Conservation (phyloP, 2,888 invertebrate species). For the Lypha dubia region DNA sequence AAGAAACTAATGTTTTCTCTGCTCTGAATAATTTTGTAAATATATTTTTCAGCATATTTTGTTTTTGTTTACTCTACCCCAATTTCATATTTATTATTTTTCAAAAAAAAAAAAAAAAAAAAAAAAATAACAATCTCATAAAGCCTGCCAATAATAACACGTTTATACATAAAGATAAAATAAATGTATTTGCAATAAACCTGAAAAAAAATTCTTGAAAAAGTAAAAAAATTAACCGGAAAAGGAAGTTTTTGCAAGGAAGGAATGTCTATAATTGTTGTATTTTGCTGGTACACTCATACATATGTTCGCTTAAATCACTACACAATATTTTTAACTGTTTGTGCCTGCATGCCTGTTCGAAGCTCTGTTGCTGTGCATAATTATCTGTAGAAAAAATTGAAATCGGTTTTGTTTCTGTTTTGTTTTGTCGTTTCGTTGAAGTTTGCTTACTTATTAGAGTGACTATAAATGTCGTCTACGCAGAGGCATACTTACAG, state of each 20-base stretch:
- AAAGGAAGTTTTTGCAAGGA: slow-evolving; percentile 62
- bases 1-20: slow-evolving; percentile 31
- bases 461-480: not conserved
- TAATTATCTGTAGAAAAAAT: slow-evolving; percentile 26
- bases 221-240: slow-evolving; percentile 37
- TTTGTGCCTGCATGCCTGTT: slow-evolving; percentile 10
- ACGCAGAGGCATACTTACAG: not conserved
- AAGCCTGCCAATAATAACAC: slow-evolving; percentile 5
- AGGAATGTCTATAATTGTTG: slow-evolving; percentile 44
- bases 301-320: not conserved
- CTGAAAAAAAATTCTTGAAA: not conserved
- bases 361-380: slow-evolving; percentile 15
- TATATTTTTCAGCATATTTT: slow-evolving; percentile 27
- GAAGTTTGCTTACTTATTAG: slow-evolving; percentile 3
- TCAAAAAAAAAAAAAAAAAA: too few species aligned
- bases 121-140: not conserved
- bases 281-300: slow-evolving; percentile 7
- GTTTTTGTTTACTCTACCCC: too few species aligned
- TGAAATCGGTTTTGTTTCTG: too few species aligned
- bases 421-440: not conserved
- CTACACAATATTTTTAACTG: not conserved
- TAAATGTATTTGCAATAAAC: slow-evolving; percentile 17
- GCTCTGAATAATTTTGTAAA: slow-evolving; percentile 51
- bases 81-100: slow-evolving; percentile 22
- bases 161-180: not conserved